phyloP scores from a whole-genome alignment of 1,140 invertebrate genomes.

The Sipha flava region DNA sequence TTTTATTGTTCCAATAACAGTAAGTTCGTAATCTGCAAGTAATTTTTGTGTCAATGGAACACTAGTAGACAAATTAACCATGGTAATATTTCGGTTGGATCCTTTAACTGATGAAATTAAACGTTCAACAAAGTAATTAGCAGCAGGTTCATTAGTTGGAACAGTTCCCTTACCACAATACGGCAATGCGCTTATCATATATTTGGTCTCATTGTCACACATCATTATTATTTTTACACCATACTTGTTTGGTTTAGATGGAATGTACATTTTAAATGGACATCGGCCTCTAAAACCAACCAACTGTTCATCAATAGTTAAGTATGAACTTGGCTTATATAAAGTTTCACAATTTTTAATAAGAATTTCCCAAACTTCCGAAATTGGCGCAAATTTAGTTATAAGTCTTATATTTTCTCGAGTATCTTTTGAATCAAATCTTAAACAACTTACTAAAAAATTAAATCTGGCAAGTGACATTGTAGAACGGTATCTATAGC shows the following conservation, averaged over 20 bases:
- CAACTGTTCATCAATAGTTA: conserved; percentile 38
- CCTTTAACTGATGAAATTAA: conserved; percentile 37
- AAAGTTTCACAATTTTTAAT: conserved; percentile 24
- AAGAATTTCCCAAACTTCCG: conserved; percentile 33
- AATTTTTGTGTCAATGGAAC: background rate
- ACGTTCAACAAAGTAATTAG: conserved; percentile 32
- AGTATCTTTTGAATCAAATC: conserved; percentile 35
- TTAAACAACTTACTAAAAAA: conserved; percentile 37
- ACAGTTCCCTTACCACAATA: conserved; percentile 36
- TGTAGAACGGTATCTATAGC: conserved; percentile 36
- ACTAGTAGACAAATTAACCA: conserved; percentile 42
- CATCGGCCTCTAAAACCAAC: conserved; percentile 40
- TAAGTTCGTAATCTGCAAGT: background rate
- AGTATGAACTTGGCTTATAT: conserved; percentile 22
- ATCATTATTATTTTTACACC: conserved; percentile 38
- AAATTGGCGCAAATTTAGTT: conserved; percentile 32
- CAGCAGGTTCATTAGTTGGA: conserved; percentile 7
- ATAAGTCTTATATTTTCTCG: conserved; percentile 3
- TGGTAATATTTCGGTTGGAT: conserved; percentile 40
- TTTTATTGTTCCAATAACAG: conserved; percentile 37
- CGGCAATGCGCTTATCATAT: conserved; percentile 37
- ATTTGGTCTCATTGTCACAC: conserved; percentile 36
- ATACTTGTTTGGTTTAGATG: conserved; percentile 41
- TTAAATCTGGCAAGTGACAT: conserved; percentile 41
- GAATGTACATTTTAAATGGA: conserved; percentile 42